Percentiles rank a stretch among this genome's conserved stretches.
Evolutionary conservation across 1,140 invertebrate genomes (phyloP).

Genomic region (Orussus abietinus): DNA sequence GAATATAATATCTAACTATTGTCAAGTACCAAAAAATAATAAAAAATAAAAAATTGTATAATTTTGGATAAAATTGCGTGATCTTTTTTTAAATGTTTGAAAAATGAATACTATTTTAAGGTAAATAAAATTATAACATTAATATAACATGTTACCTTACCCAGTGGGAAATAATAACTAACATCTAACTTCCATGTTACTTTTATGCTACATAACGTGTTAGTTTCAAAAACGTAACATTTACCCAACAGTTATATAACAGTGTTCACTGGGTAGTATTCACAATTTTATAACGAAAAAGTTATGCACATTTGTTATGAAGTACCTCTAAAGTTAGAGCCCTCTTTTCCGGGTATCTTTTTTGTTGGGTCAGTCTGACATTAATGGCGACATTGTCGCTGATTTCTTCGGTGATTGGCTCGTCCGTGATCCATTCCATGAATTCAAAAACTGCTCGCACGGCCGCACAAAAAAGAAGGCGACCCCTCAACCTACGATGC

Average conservation of each 20-base stretch:
- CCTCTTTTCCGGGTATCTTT: slow-evolving; percentile 47
- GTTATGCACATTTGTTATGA: slow-evolving; percentile 2
- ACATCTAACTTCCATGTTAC: slow-evolving; percentile 4
- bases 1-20: too few relatives aligned
- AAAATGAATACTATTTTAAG: too few relatives aligned
- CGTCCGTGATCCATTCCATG: slow-evolving; percentile 55
- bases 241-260: too few relatives aligned
- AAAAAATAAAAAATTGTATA: too few relatives aligned
- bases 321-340: slow-evolving; percentile 48
- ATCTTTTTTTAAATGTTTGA: too few relatives aligned
- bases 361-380: slow-evolving; percentile 50
- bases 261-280: slow-evolving; percentile 20
- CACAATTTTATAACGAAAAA: background rate
- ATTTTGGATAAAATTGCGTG: too few relatives aligned
- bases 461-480: slow-evolving; percentile 55
- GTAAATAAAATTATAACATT: too few relatives aligned
- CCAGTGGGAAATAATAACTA: slow-evolving; percentile 1
- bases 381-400: slow-evolving; percentile 54
- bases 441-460: slow-evolving; percentile 56
- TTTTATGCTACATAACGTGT: too few relatives aligned
- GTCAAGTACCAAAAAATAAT: too few relatives aligned
- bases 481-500: slow-evolving; percentile 42
- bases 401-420: slow-evolving; percentile 44
- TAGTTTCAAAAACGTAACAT: too few relatives aligned
- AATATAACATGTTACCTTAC: too few relatives aligned